Conservation (phyloP, 2,797 vertebrate species). For the Lophura swinhoii region DNA sequence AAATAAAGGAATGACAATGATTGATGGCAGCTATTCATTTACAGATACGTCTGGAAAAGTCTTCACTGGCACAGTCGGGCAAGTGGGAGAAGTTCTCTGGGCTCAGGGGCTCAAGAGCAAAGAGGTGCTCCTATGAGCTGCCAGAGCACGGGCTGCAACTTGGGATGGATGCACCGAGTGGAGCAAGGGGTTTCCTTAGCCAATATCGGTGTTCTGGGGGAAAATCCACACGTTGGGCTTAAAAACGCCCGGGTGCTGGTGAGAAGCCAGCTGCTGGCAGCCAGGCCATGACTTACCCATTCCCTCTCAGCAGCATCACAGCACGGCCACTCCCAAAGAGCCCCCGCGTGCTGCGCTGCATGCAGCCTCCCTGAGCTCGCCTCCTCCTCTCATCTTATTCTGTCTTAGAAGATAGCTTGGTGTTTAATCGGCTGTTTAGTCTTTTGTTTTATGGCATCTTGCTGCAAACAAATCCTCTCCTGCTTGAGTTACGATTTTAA, state of each 20-base stretch:
- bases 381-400: not conserved
- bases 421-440: conserved; percentile 3
- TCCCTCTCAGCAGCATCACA: not conserved
- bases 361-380: not conserved
- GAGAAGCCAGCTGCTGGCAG: not conserved
- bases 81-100: conserved; percentile 14
- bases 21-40: conserved; percentile 95
- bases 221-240: not conserved
- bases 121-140: not conserved
- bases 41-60: conserved; percentile 87
- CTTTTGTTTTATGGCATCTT: conserved; percentile 22
- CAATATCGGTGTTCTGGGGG: not conserved
- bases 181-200: not conserved
- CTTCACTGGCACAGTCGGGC: conserved; percentile 71
- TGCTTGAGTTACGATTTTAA: conserved; percentile 31
- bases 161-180: not conserved
- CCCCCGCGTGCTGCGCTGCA: not conserved
- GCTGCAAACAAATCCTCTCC: conserved; percentile 47
- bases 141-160: not conserved
- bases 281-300: not conserved
- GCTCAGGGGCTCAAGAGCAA: not conserved
- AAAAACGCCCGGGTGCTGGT: not conserved
- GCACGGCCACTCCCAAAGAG: conserved; percentile 11
- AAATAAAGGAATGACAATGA: conserved; percentile 94
- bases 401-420: not conserved